These are phyloP conservation scores for Glareola pratincola DNA, from an alignment of 2,113 vertebrate species.

Conservation along the genomic window DNA sequence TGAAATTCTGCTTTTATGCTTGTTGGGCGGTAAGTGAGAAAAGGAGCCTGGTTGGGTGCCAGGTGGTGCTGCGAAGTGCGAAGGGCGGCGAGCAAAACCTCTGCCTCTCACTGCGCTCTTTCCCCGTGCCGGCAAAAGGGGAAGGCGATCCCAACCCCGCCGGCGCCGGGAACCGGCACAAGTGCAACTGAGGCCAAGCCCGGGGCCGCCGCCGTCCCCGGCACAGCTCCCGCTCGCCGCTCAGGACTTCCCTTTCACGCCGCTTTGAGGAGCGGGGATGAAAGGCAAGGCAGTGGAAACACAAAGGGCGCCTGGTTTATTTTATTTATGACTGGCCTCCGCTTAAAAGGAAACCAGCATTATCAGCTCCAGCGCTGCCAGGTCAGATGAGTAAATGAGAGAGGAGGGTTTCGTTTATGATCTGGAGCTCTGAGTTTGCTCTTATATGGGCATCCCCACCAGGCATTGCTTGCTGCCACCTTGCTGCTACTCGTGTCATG, in stretches of 20 bases:
- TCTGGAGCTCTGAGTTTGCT: neutral
- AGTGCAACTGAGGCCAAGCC: slow-evolving; percentile 5
- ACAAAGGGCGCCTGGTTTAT: slow-evolving; percentile 49
- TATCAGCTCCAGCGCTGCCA: neutral
- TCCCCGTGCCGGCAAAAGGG: accelerated
- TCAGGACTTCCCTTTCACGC: neutral
- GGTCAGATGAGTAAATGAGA: slow-evolving; percentile 30
- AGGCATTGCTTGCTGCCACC: neutral
- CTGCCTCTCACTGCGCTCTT: neutral
- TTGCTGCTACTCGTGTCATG: neutral
- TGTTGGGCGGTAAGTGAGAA: neutral
- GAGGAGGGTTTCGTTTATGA: slow-evolving; percentile 5
- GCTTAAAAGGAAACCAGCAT: slow-evolving; percentile 43
- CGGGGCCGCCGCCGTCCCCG: neutral
- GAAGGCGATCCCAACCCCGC: neutral
- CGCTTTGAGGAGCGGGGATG: slow-evolving; percentile 9
- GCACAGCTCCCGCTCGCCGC: neutral
- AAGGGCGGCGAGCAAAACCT: neutral
- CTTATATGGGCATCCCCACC: slow-evolving; percentile 44
- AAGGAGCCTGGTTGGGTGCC: neutral
- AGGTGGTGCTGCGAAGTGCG: accelerated
- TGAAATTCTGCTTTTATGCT: neutral
- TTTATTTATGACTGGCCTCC: slow-evolving; percentile 46
- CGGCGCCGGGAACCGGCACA: neutral
- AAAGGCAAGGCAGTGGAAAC: slow-evolving; percentile 28